Conservation (phyloP, 2,888 invertebrate genomes). For the Tetragonula carbonaria region DNA sequence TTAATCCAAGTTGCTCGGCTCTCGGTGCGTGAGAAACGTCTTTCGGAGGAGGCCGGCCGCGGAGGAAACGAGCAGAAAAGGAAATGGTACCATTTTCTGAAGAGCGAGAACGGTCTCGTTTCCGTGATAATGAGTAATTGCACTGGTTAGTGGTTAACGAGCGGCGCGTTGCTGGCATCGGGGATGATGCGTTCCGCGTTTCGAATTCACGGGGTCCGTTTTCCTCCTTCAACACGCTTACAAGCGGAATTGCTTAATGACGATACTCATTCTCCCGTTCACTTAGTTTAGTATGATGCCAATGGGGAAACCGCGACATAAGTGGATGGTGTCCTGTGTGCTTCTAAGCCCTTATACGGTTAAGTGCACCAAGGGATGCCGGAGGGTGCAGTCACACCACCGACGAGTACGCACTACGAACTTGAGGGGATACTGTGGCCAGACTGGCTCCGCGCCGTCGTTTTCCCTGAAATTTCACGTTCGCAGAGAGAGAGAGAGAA, state of each 20-base stretch:
- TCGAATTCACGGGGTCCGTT: conserved; percentile 51
- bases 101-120: background rate
- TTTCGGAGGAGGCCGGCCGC: no score
- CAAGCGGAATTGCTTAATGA: conserved; percentile 75
- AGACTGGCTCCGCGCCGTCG: conserved; percentile 28
- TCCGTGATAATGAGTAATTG: conserved; percentile 40
- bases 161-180: background rate
- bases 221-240: conserved; percentile 65
- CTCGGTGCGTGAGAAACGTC: conserved; percentile 12
- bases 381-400: conserved; percentile 70
- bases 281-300: conserved; percentile 75
- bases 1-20: background rate
- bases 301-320: conserved; percentile 76
- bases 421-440: conserved; percentile 53
- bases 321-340: conserved; percentile 77
- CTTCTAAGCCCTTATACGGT: conserved; percentile 71
- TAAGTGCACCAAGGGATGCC: conserved; percentile 75
- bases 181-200: conserved; percentile 34
- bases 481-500: background rate
- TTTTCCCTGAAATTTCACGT: conserved; percentile 40
- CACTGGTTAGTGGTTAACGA: conserved; percentile 34
- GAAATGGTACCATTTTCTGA: conserved; percentile 25
- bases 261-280: conserved; percentile 78
- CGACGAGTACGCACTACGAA: conserved; percentile 55
- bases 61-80: background rate